Evolutionary conservation across 30 jellyfish, hydroid and myxozoan genomes (phyloP).

Genomic region (Hydractinia symbiolongicarpus): DNA sequence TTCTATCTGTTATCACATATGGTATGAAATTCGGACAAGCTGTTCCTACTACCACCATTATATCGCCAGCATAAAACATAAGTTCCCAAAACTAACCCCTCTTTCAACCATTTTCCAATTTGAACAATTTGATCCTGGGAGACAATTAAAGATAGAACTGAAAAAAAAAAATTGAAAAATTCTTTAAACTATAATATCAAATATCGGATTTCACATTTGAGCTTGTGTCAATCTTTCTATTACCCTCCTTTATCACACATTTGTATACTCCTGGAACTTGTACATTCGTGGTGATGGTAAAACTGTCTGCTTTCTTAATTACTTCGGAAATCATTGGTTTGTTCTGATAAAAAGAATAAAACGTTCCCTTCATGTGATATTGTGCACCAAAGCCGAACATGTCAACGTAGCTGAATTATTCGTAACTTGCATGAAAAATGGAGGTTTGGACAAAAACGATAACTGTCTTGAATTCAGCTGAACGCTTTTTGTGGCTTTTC

Average conservation of each 20-base stretch:
- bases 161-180: too few relatives aligned
- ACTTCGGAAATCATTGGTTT: background rate
- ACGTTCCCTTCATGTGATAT: constrained; percentile 3
- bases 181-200: too few relatives aligned
- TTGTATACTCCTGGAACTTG: background rate
- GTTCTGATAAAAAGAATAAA: background rate
- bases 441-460: background rate
- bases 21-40: too few relatives aligned
- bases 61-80: too few relatives aligned
- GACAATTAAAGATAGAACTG: too few relatives aligned
- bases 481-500: background rate
- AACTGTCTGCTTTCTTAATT: background rate
- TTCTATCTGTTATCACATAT: too few relatives aligned
- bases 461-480: constrained; percentile 20
- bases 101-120: too few relatives aligned
- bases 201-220: background rate
- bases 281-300: background rate
- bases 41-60: too few relatives aligned
- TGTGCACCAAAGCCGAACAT: constrained; percentile 19
- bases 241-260: background rate
- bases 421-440: background rate
- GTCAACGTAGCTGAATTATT: background rate
- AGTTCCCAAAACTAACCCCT: too few relatives aligned
- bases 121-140: too few relatives aligned
- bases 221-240: background rate